Evolutionary conservation across 2,888 invertebrate genomes (phyloP).

Genomic region (Phorcus lineatus): DNA sequence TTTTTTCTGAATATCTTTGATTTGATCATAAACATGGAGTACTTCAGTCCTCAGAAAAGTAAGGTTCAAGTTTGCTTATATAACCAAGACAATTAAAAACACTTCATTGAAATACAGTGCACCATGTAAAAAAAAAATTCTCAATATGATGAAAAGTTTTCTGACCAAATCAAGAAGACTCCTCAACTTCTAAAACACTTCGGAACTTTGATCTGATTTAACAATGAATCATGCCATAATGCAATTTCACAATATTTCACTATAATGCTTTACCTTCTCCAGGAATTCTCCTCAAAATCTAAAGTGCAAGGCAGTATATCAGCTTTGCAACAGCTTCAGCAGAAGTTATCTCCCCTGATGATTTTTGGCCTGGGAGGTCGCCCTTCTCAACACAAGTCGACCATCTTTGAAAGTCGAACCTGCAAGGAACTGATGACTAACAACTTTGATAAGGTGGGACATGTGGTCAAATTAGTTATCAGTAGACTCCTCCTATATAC

Average conservation of each 20-base stretch:
- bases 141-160: no score
- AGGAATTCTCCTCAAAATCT: conserved; percentile 44
- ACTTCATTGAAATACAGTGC: no score
- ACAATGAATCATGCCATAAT: no score
- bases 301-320: conserved; percentile 63
- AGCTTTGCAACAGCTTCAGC: conserved; percentile 67
- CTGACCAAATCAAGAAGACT: background rate
- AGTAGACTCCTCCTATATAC: background rate
- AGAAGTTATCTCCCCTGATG: conserved; percentile 66
- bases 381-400: conserved; percentile 66
- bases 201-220: no score
- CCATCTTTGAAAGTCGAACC: conserved; percentile 89
- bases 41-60: no score
- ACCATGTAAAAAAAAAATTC: no score
- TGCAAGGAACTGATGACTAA: conserved; percentile 89
- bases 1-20: no score
- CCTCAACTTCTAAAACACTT: background rate
- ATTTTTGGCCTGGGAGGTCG: conserved; percentile 55
- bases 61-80: no score
- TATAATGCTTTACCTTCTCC: background rate
- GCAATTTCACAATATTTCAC: no score
- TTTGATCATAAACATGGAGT: no score
- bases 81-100: no score
- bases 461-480: no score
- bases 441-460: conserved; percentile 85